phyloP scores from a whole-genome alignment of 2,797 vertebrate genomes.

The Microcaecilia unicolor region DNA sequence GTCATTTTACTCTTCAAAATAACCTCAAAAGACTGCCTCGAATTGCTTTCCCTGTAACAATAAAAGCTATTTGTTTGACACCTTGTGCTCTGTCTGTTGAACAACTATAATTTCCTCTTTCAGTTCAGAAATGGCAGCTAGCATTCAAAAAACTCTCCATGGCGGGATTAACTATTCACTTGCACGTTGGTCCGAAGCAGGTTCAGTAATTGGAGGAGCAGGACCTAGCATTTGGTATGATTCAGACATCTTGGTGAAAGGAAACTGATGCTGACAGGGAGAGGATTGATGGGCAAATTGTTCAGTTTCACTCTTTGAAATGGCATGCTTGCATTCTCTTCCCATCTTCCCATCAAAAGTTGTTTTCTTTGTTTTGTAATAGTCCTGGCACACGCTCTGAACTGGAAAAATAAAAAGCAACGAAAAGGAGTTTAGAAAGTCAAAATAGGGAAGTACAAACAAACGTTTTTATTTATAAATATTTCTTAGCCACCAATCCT shows the following conservation, averaged over 20 bases:
- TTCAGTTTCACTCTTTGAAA: too few relatives aligned
- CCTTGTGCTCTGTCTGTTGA: accelerated
- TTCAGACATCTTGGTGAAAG: background rate
- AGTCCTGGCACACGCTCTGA: too few relatives aligned
- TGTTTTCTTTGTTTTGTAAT: too few relatives aligned
- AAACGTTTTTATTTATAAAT: too few relatives aligned
- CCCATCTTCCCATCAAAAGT: too few relatives aligned
- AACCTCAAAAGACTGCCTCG: background rate
- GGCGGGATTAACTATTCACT: background rate
- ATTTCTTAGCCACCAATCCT: too few relatives aligned
- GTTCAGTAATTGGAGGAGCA: background rate
- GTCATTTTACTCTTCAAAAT: background rate
- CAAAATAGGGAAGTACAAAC: too few relatives aligned
- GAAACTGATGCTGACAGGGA: too few relatives aligned
- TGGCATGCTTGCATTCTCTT: too few relatives aligned
- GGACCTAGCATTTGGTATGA: background rate
- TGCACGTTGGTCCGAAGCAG: background rate
- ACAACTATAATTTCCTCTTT: background rate
- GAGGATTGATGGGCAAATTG: too few relatives aligned
- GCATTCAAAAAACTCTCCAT: background rate
- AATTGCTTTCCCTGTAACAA: background rate
- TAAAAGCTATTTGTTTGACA: background rate
- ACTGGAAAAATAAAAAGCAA: too few relatives aligned
- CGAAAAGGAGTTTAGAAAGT: too few relatives aligned
- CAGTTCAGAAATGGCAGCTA: background rate